Conservation (phyloP, 2,797 vertebrate species). For the Etheostoma nigrum region DNA sequence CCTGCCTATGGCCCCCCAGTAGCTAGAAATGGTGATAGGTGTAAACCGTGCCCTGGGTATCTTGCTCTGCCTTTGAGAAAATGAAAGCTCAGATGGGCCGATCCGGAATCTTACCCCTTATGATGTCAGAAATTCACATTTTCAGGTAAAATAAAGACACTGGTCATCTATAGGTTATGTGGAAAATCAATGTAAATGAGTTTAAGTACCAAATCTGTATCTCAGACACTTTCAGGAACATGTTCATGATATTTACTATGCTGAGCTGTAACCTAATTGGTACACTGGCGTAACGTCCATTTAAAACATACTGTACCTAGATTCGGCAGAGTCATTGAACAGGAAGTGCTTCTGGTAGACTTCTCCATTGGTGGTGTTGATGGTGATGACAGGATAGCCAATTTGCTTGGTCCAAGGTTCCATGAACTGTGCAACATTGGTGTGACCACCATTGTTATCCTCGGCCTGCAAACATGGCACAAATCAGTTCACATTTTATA, state of each 20-base stretch:
- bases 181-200: neutral
- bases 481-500: neutral
- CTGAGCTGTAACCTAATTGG: neutral
- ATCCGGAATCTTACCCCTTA: too few relatives aligned
- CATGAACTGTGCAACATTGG: conserved; percentile 67
- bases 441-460: neutral
- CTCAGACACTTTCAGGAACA: too few relatives aligned
- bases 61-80: too few relatives aligned
- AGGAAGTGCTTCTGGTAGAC: conserved; percentile 82
- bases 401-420: conserved; percentile 77
- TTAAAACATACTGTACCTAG: conserved; percentile 53
- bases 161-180: neutral
- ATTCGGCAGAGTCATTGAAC: conserved; percentile 60
- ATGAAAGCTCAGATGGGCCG: too few relatives aligned
- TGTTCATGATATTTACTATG: neutral
- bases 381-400: conserved; percentile 85
- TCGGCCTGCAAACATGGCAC: conserved; percentile 48
- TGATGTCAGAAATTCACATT: neutral
- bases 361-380: conserved; percentile 79
- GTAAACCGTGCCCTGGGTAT: too few relatives aligned
- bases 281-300: neutral
- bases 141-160: neutral
- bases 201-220: neutral
- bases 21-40: too few relatives aligned
- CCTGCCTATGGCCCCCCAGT: too few relatives aligned